phyloP scores from a whole-genome alignment of 1,140 invertebrate genomes.

The Matsumurasca onukii region DNA sequence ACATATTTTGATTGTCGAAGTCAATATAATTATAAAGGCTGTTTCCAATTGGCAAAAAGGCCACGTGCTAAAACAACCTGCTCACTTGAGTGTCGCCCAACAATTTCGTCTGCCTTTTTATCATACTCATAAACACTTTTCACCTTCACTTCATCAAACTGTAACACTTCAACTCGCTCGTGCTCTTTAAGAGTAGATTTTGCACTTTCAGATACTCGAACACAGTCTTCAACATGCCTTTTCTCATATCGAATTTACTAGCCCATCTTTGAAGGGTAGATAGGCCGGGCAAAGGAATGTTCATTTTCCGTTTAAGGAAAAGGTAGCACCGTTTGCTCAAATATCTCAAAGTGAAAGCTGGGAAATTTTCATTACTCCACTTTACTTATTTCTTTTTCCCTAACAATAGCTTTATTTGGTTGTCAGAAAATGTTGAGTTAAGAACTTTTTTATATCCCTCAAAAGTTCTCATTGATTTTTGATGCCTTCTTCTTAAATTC shows the following conservation, averaged over 20 bases:
- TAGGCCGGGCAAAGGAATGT: slow-evolving; percentile 23
- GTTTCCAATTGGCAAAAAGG: slow-evolving; percentile 20
- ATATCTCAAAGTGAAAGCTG: slow-evolving; percentile 29
- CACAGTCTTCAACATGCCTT: slow-evolving; percentile 3
- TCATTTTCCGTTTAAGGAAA: slow-evolving; percentile 21
- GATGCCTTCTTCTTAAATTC: background rate
- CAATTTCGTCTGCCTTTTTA: slow-evolving; percentile 19
- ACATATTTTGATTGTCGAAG: slow-evolving; percentile 22
- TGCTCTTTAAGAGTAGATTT: slow-evolving; percentile 9
- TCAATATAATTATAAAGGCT: slow-evolving; percentile 18
- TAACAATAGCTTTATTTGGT: background rate
- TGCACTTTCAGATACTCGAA: slow-evolving; percentile 29
- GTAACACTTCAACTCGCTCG: slow-evolving; percentile 14
- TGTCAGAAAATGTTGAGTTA: background rate
- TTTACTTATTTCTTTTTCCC: background rate
- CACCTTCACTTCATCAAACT: slow-evolving; percentile 25
- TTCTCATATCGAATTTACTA: slow-evolving; percentile 1
- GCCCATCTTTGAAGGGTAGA: slow-evolving; percentile 16
- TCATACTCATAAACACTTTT: slow-evolving; percentile 16
- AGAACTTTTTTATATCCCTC: background rate
- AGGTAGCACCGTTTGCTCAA: slow-evolving; percentile 27
- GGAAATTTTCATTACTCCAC: slow-evolving; percentile 25
- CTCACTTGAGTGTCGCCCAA: slow-evolving; percentile 5
- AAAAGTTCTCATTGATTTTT: background rate
- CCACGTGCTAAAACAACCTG: too few species aligned